phyloP scores from a whole-genome alignment of 2,113 vertebrate species.

The Peucedramus taeniatus region DNA sequence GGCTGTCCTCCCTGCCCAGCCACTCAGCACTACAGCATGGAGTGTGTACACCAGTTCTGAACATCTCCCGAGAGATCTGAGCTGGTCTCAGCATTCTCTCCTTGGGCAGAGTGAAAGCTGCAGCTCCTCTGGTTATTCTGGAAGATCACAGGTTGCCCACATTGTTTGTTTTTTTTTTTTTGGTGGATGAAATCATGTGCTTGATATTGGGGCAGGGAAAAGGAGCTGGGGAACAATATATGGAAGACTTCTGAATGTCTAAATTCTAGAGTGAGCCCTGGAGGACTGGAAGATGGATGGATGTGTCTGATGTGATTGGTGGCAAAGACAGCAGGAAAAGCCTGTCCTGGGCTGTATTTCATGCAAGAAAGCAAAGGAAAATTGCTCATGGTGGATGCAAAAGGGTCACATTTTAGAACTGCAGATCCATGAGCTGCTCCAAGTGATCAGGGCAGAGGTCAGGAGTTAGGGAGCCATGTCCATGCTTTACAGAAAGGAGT shows the following conservation, averaged over 20 bases:
- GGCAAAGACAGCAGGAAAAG: neutral
- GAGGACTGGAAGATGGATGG: neutral
- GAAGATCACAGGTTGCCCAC: neutral
- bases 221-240: neutral
- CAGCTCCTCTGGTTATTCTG: neutral
- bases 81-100: neutral
- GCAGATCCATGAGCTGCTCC: neutral
- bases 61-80: neutral
- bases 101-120: neutral
- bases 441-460: neutral
- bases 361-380: neutral
- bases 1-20: neutral
- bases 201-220: neutral
- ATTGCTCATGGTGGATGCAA: neutral
- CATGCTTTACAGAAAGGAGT: neutral
- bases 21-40: neutral
- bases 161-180: neutral
- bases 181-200: neutral
- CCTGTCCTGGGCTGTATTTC: neutral
- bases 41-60: neutral
- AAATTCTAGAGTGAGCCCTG: neutral
- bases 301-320: neutral
- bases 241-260: neutral
- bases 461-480: neutral
- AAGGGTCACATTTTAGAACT: neutral